phyloP scores from a whole-genome alignment of 2,797 vertebrate species.

The Bradypodion ventrale region DNA sequence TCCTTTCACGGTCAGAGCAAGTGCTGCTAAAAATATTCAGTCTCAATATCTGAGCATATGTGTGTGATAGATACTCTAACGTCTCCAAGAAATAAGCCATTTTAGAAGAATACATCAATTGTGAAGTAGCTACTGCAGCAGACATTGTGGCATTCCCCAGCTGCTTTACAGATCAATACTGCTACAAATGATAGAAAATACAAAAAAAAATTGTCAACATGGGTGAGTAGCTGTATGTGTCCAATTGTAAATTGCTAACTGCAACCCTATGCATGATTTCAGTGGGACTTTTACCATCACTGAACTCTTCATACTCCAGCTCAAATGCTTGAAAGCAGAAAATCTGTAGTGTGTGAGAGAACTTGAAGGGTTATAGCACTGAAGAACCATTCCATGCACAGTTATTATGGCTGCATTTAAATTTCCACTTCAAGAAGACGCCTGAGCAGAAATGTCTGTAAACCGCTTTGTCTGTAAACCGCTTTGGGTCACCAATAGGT shows the following conservation, averaged over 20 bases:
- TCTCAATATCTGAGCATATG: conserved; percentile 52
- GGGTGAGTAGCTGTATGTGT: neutral
- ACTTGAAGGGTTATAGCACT: neutral
- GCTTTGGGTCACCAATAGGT: too few species aligned
- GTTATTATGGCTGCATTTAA: conserved; percentile 6
- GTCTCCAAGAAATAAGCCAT: conserved; percentile 42
- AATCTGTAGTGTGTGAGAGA: conserved; percentile 20
- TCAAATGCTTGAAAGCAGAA: conserved; percentile 22
- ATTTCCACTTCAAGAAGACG: conserved; percentile 46
- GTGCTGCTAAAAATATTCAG: conserved; percentile 46
- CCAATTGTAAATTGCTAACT: conserved; percentile 1
- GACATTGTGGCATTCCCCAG: conserved; percentile 7
- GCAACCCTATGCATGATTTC: neutral
- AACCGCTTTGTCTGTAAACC: too few species aligned
- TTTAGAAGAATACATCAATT: conserved; percentile 35
- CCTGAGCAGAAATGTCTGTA: conserved; percentile 31
- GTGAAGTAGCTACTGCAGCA: conserved; percentile 39
- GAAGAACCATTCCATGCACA: conserved; percentile 4
- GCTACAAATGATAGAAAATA: conserved; percentile 16
- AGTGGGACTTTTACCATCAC: neutral
- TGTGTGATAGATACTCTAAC: conserved; percentile 41
- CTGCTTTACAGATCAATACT: conserved; percentile 36
- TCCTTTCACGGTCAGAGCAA: conserved; percentile 47
- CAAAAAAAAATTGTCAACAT: conserved; percentile 29
- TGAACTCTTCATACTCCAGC: neutral